Evolutionary conservation across 1,140 invertebrate genomes (phyloP), one percentile per base, ranked within the genome.

Genomic region (Tetramorium simillimum): DNA sequence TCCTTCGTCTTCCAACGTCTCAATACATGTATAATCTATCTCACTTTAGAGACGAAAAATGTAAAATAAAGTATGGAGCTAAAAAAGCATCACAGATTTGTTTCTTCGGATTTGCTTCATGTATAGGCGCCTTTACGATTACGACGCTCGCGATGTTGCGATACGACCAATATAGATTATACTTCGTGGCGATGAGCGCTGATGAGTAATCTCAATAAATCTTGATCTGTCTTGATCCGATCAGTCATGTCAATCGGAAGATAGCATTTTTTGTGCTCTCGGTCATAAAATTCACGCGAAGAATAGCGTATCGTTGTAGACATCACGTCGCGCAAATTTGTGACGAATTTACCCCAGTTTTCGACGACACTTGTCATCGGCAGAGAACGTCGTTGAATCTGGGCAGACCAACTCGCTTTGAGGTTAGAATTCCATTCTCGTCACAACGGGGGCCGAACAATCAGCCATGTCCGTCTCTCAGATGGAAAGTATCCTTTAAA

Each of bases 401-500:
- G 5, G 16, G n/a, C 1, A 10, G 16, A n/a, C 67, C 49, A 18
- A 76, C 21, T 81, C 51, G 16, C 56, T 88, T 77, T 12, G 46
- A 89, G 85, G 86, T 93, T 92, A 92, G 86, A 86, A 86, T 60
- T 89, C 53, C 92, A 92, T 92, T 88, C 37, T 94, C 85, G 92
- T 94, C 96, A 97, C 96, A 95, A 96, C 97, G 97, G 97, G 97
- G 94, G 97, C 97, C 96, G 97, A 98, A 96, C 94, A 95, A 85
- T 95, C 95, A 94, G 90, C 90, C 73, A 98, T 98, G 97, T 98
- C 97, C 93, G 96, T 97, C 80, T 97, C 97, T 90, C 97, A 97
- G 92, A 98, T 98, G 97, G 97, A 98, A 96, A 98, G 97, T 98
- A 97, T 97, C 97, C 97, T 97, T 97, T 97, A 33, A 90, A 87